These are phyloP conservation scores for Drosophila funebris DNA, from an alignment of 1,140 invertebrate species.

Conservation along the genomic window DNA sequence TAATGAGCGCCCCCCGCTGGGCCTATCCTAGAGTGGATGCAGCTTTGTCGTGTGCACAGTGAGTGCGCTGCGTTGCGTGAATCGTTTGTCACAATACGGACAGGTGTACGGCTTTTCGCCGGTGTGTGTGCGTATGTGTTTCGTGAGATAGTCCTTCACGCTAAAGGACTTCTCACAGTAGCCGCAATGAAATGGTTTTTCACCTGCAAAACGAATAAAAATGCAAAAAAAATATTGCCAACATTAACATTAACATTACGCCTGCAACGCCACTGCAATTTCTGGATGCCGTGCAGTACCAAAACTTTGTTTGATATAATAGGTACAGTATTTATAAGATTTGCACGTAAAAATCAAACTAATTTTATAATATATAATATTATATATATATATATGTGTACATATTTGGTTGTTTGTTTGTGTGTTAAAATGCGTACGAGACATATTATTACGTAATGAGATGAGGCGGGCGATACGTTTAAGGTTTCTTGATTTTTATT, in stretches of 20 bases:
- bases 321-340: constrained; percentile 61
- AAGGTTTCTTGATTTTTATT: constrained; percentile 22
- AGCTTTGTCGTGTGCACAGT: constrained; percentile 82
- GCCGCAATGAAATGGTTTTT: constrained; percentile 79
- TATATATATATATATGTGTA: constrained; percentile 46
- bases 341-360: constrained; percentile 52
- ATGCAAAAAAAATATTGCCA: constrained; percentile 33
- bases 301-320: constrained; percentile 70
- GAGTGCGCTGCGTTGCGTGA: constrained; percentile 79
- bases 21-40: constrained; percentile 83
- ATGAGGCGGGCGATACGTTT: constrained; percentile 78
- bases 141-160: constrained; percentile 83
- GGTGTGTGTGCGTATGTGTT: constrained; percentile 83
- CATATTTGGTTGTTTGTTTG: constrained; percentile 40
- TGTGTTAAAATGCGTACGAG: constrained; percentile 76
- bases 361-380: constrained; percentile 22
- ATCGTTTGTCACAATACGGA: constrained; percentile 82
- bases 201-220: constrained; percentile 69
- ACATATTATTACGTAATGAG: constrained; percentile 81
- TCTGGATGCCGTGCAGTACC: constrained; percentile 75
- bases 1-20: constrained; percentile 59
- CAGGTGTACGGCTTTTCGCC: constrained; percentile 82
- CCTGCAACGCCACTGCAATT: constrained; percentile 19
- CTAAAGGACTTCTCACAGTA: constrained; percentile 83
- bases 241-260: constrained; percentile 59